phyloP scores from a whole-genome alignment of 2,797 vertebrate species.

The Gallinago solitaria region DNA sequence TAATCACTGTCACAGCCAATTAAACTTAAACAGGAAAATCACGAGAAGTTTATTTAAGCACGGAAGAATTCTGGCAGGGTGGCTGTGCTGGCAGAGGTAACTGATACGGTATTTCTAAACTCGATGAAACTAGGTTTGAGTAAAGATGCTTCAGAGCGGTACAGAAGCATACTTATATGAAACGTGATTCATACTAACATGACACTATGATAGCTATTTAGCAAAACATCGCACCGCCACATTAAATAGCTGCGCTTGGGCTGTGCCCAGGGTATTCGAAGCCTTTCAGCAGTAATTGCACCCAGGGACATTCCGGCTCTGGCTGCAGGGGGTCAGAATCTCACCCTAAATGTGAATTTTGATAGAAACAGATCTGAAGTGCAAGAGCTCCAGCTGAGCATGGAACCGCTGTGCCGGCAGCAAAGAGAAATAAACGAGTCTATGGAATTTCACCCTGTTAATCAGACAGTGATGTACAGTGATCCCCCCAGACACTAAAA shows the following conservation, averaged over 20 bases:
- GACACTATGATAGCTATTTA: neutral
- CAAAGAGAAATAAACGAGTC: rapidly evolving
- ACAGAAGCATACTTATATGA: neutral
- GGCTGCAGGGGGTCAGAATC: neutral
- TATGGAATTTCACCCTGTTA: rapidly evolving
- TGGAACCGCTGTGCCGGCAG: too few species aligned
- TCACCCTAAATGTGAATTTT: neutral
- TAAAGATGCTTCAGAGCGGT: neutral
- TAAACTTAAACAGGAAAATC: neutral
- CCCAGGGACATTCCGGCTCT: rapidly evolving
- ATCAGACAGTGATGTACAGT: rapidly evolving
- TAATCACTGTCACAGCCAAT: too few species aligned
- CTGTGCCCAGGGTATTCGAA: rapidly evolving
- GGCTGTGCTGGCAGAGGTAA: neutral
- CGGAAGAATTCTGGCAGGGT: too few species aligned
- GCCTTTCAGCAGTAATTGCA: too few species aligned
- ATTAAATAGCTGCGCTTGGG: neutral
- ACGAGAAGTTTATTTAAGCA: neutral
- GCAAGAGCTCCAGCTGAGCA: neutral
- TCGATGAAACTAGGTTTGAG: neutral
- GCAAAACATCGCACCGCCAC: neutral
- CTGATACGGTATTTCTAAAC: neutral
- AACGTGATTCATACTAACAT: neutral
- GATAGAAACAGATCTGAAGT: neutral
- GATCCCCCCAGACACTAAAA: rapidly evolving